Percentiles rank a stretch among this genome's conserved stretches.
These are phyloP conservation scores for Drosophila orena DNA, from an alignment of 1,140 invertebrate genomes.

Conservation along the genomic window DNA sequence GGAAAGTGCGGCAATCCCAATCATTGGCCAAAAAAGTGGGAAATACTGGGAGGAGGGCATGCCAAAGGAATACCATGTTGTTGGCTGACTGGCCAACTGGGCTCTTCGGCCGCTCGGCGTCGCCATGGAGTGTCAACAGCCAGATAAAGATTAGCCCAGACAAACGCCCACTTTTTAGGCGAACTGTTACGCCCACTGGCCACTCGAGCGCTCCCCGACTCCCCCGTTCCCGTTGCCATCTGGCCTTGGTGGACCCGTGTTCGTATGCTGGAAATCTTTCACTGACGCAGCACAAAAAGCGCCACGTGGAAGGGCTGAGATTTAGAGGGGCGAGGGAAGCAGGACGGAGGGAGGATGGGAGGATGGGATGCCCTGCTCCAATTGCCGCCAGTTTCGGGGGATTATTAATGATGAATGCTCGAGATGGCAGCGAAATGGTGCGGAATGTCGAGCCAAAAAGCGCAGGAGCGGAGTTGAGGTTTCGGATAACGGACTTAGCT, in stretches of 20 bases:
- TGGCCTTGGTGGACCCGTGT: slow-evolving; percentile 7
- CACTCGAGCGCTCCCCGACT: slow-evolving; percentile 41
- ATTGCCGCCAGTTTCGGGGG: slow-evolving; percentile 54
- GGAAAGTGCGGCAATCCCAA: slow-evolving; percentile 29
- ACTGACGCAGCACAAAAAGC: slow-evolving; percentile 78
- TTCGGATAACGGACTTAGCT: slow-evolving; percentile 20
- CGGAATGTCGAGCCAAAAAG: slow-evolving; percentile 58
- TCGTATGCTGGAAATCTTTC: slow-evolving; percentile 69
- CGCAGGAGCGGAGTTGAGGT: slow-evolving; percentile 25
- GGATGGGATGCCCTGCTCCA: slow-evolving; percentile 30
- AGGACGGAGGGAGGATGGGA: background rate
- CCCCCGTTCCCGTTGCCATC: background rate
- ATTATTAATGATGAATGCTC: slow-evolving; percentile 83
- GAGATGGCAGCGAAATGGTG: slow-evolving; percentile 79
- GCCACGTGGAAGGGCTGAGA: slow-evolving; percentile 49
- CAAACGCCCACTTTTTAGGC: slow-evolving; percentile 80
- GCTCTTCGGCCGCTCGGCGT: slow-evolving; percentile 34
- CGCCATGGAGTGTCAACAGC: slow-evolving; percentile 81
- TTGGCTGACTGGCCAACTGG: slow-evolving; percentile 22
- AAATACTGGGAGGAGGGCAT: slow-evolving; percentile 8
- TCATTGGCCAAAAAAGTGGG: slow-evolving; percentile 28
- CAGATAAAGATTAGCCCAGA: slow-evolving; percentile 82
- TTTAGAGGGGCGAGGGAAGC: background rate
- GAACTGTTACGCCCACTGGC: slow-evolving; percentile 71
- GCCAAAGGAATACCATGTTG: slow-evolving; percentile 50